These are phyloP conservation scores for Metaphire vulgaris DNA, from an alignment of 1,140 invertebrate genomes.

Conservation along the genomic window DNA sequence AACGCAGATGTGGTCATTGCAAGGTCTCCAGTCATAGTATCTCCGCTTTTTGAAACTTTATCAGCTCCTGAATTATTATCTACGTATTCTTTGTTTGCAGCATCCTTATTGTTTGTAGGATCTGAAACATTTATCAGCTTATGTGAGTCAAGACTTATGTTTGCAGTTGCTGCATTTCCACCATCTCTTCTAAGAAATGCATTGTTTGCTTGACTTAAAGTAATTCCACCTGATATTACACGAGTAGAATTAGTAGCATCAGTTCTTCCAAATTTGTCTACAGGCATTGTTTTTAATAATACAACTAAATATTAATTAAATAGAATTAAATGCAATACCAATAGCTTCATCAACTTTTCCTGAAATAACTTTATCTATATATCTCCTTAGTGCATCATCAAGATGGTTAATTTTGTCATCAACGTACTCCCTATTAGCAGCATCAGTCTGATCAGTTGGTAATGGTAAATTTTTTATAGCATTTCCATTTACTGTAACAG, in stretches of 20 bases:
- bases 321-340: too few relatives aligned
- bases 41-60: too few relatives aligned
- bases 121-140: background rate
- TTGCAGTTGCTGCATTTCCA: background rate
- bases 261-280: slow-evolving; percentile 9
- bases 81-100: too few relatives aligned
- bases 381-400: too few relatives aligned
- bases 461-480: too few relatives aligned
- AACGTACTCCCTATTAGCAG: background rate
- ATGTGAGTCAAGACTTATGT: background rate
- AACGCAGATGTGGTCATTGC: background rate
- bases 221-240: background rate
- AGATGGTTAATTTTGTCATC: background rate
- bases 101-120: too few relatives aligned
- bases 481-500: too few relatives aligned
- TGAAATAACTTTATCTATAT: too few relatives aligned
- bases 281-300: slow-evolving; percentile 13
- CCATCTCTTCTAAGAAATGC: background rate
- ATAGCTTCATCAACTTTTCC: background rate
- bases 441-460: too few relatives aligned
- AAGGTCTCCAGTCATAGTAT: background rate
- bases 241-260: background rate
- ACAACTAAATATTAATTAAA: slow-evolving; percentile 7
- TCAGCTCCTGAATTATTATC: too few relatives aligned
- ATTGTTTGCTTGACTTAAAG: background rate